Evolutionary conservation across 2,888 invertebrate genomes (phyloP), one percentile per base, ranked within the genome.

Genomic region (Magallana nippona): DNA sequence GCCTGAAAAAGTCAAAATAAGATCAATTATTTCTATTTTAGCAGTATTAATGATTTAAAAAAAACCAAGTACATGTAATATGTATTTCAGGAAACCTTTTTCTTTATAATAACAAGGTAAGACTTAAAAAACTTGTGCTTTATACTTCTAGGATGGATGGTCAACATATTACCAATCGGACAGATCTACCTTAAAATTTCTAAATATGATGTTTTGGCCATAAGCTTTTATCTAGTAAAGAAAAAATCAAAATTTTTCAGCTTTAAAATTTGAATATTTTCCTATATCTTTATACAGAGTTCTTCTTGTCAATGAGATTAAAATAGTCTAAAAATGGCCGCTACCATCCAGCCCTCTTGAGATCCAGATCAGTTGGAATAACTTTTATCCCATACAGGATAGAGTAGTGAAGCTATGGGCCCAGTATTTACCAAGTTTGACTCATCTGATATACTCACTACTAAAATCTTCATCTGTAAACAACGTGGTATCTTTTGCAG

Each of bases 1-100:
- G 86, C 90, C 93, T 93, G 87, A 11, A 84, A 83, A 84, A 19
- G 56, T 13, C n/a, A 55, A 22, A 19, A 57, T 17, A 19, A 55
- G 55, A 62, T 62, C n/a, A 63, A 55, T 32, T 27, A 79, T 3
- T 56, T 15, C 55, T 10, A 79, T 19, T 55, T 2, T n/a, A 1
- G 5, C 3, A 15, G n/a, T 17, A 79, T 22, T 10, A 56, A 55
- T 55, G 13, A 10, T 27, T 5, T 8, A 19, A 63, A 63, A 13
- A 32, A 27, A 15, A 32, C 15, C 5, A 15, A 13, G 15, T 15
- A 71, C 5, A 15, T 13, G 15, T 15, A 71, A 27, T 62, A 11
- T 19, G n/a, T 62, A 19, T 8, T 22, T 44, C 44, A 44, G 44
- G 8, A 44, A 44, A 44, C 5, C 44, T 44, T 44, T 27, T 44